Percentiles rank a stretch among this genome's conserved stretches.
phyloP scores from a whole-genome alignment of 2,113 vertebrate genomes.

The Tragelaphus buxtoni region DNA sequence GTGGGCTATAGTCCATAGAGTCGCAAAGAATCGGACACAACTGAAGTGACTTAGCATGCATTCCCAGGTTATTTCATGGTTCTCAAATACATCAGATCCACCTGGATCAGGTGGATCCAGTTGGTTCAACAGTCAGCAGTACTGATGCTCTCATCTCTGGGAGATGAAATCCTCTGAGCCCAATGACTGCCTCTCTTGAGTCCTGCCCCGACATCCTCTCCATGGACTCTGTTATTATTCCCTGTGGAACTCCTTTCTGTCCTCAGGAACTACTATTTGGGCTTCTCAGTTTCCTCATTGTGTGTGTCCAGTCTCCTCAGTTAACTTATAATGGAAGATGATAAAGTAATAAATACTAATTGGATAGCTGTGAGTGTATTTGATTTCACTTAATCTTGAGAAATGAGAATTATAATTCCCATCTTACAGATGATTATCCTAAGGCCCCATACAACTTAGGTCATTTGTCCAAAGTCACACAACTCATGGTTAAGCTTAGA shows the following conservation, averaged over 20 bases:
- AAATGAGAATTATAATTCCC: not conserved
- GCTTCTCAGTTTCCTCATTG: not conserved
- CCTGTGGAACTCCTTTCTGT: not conserved
- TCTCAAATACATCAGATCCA: not conserved
- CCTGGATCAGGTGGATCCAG: not conserved
- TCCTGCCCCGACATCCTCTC: not conserved
- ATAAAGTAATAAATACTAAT: not conserved
- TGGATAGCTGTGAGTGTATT: not conserved
- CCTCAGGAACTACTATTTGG: not conserved
- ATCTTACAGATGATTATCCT: not conserved
- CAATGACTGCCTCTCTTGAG: not conserved
- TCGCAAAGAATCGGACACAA: not conserved
- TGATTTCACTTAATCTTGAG: not conserved
- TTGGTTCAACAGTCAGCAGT: rapidly evolving
- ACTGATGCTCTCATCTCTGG: not conserved
- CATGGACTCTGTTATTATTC: not conserved
- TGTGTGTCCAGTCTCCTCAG: not conserved
- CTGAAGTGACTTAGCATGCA: not conserved
- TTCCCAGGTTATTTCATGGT: not conserved
- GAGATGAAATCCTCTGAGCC: not conserved
- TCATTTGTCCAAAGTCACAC: not conserved
- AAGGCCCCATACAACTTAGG: not conserved
- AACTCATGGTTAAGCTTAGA: not conserved
- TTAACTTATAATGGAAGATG: not conserved
- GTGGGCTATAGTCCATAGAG: not conserved